Base-by-base conservation (phyloP, 2,888 invertebrate species). In the Chirona hameri region DNA sequence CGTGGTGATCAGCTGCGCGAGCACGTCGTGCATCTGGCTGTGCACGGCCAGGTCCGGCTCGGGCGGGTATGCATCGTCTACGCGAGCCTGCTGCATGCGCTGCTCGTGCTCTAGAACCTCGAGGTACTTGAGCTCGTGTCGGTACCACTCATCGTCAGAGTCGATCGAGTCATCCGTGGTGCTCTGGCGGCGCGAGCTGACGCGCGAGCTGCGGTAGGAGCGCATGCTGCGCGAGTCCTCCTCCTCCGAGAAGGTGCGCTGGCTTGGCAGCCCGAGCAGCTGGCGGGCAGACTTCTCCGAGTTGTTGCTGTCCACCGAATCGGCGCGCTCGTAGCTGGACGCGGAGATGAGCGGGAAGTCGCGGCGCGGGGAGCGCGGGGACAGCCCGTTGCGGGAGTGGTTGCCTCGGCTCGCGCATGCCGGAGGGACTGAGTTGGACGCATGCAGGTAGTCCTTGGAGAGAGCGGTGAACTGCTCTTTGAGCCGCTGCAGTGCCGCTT, bases 61-160 rank as follows among this genome's bases (percentile, higher is more conserved):
- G 84, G 91, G 92, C 60, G 89, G 84, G 27, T 83, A 84, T 31
- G 84, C 84, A 79, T 85, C 84, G 21, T 84, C 85, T 85, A 81
- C 84, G 84, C 55, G 86, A 85, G 83, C 86, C 84, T 83, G 83
- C 39, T 84, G 84, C 31, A 83, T 81, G 82, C 84, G 83, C 81
- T 86, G 86, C 82, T 86, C 86, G 84, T 93, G 90, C 88, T 96
- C 96, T 88, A 96, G 91, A 88, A 95, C 94, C 88, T 96, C 95
- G 60, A 96, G 88, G 88, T 96, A 95, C 83, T 94, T 90, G 83
- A 96, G 88, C 87, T 96, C 96, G 87, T 96, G 95, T 86, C 95
- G 94, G 86, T 95, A 96, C 93, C 96, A 96, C 88, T 96, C 96
- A 87, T 96, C 96, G 88, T 96, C 96, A 48, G 95, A 95, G 87